These are phyloP conservation scores for Oophaga pumilio DNA, from an alignment of 2,113 vertebrate genomes.

Conservation along the genomic window DNA sequence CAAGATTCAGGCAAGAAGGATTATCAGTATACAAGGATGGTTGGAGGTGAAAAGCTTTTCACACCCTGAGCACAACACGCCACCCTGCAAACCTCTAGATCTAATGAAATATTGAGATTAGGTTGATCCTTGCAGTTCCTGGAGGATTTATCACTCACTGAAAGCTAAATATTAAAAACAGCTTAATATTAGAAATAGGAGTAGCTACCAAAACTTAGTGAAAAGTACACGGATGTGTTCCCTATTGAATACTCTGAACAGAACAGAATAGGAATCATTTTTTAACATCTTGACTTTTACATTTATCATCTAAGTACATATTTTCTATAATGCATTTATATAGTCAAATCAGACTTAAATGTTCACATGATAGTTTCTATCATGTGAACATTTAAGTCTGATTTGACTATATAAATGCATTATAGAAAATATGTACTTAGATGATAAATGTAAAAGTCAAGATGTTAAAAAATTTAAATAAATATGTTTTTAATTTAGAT, in stretches of 20 bases:
- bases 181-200: slow-evolving; percentile 18
- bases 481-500: too few species aligned
- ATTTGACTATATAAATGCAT: not conserved
- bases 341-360: not conserved
- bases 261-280: not conserved
- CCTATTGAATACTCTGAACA: not conserved
- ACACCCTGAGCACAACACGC: not conserved
- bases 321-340: not conserved
- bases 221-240: not conserved
- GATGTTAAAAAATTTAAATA: not conserved
- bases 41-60: slow-evolving; percentile 38
- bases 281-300: not conserved
- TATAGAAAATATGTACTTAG: not conserved
- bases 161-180: slow-evolving; percentile 32
- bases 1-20: not conserved
- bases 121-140: slow-evolving; percentile 26
- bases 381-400: not conserved
- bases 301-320: not conserved
- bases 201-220: not conserved
- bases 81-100: slow-evolving; percentile 42
- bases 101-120: slow-evolving; percentile 35
- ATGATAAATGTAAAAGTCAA: not conserved
- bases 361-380: not conserved
- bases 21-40: slow-evolving; percentile 28
- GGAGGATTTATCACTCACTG: slow-evolving; percentile 2